Base-by-base conservation (phyloP, 2,797 vertebrate genomes). In the Liparis tanakae region DNA sequence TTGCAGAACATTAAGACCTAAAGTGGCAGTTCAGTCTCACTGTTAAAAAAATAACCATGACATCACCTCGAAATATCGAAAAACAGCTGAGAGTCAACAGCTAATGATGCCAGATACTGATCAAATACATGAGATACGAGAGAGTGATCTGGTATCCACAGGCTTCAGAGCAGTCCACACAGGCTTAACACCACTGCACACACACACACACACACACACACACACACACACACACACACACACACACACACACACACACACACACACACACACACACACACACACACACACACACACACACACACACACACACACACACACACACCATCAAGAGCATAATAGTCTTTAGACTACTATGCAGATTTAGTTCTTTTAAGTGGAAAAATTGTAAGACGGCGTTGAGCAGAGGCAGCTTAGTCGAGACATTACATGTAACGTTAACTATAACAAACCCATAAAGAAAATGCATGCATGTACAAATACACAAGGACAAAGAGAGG, bases 271-370 rank as follows among this genome's bases (percentile, higher is more conserved):
- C 22, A 44, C 41, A 66, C 74, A n/a, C n/a, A n/a, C 58, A 36
- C 58, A 56, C 18, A 17, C 67, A 67, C 69, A 34, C 50, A 36
- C 58, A 56, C 18, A 17, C 67, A 67, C 69, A 34, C 22, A 18
- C 41, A 18, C 41, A 65, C 50, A 36, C 58, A 56, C 18, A 15
- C 67, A 65, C 70, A 34, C 39, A n/a, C 22, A 44, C 41, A 66
- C 74, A n/a, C n/a, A n/a, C 58, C 69, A 65, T 63, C 60, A 51
- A 56, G 53, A 41, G 60, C 57, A 70, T 85, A 85, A 74, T 33
- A 9, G 56, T 58, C 70, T 72, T 67, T 59, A 57, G n/a, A n/a
- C n/a, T n/a, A n/a, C n/a, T n/a, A n/a, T n/a, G 81, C 51, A 72
- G 75, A 80, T 80, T 76, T 78, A n/a, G 67, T 74, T 72, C 53